Conservation (phyloP, 2,797 vertebrate genomes). For the Gouania willdenowi region DNA sequence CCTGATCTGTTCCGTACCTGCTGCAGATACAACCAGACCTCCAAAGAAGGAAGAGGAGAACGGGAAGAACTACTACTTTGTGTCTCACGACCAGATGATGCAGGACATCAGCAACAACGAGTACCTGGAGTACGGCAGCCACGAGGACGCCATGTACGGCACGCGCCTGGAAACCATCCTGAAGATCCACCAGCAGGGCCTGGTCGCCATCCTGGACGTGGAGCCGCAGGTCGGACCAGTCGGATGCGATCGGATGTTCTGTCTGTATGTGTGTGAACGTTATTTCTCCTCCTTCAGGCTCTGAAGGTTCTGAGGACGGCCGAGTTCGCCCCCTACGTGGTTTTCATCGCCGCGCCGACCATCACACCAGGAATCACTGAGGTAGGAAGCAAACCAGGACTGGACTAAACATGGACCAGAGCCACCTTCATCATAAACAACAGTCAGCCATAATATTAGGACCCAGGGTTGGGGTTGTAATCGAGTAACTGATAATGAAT, state of each 20-base stretch:
- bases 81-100: slow-evolving; percentile 99
- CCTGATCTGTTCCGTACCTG: too few species aligned
- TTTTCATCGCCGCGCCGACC: slow-evolving; percentile 96
- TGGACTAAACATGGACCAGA: too few species aligned
- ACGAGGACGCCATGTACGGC: slow-evolving; percentile 98
- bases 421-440: too few species aligned
- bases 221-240: slow-evolving; percentile 86
- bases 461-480: too few species aligned
- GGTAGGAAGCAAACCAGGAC: too few species aligned
- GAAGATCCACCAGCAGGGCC: slow-evolving; percentile 93
- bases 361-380: slow-evolving; percentile 96
- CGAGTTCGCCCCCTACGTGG: slow-evolving; percentile 95
- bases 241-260: neutral
- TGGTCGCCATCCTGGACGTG: slow-evolving; percentile 94
- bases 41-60: slow-evolving; percentile 98
- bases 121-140: slow-evolving; percentile 98
- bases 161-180: slow-evolving; percentile 97
- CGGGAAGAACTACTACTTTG: slow-evolving; percentile 97
- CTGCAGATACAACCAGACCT: slow-evolving; percentile 92
- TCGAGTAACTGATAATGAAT: too few species aligned
- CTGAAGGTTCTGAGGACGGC: slow-evolving; percentile 97
- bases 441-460: too few species aligned
- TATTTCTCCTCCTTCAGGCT: slow-evolving; percentile 72
- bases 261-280: neutral
- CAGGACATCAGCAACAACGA: slow-evolving; percentile 99